Percentiles rank a stretch among this genome's conserved stretches.
Conservation (phyloP, 1,140 invertebrate genomes). For the Rhyzopertha dominica region DNA sequence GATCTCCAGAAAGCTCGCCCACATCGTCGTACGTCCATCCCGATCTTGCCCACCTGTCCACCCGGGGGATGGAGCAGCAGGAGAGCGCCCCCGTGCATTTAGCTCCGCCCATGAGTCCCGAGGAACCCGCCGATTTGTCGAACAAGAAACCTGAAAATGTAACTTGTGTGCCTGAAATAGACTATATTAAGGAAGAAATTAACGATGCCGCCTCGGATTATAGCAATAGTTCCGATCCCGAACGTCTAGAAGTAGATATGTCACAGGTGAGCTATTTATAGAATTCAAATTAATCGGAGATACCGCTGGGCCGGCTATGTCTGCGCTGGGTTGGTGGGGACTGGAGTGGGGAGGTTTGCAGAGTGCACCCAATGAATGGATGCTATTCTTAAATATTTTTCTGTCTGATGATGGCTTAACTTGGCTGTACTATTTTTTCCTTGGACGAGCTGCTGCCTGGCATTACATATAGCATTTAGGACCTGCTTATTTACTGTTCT, state of each 20-base stretch:
- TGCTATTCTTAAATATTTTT: no score
- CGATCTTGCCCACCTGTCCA: constrained; percentile 3
- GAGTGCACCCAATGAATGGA: no score
- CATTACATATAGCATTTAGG: no score
- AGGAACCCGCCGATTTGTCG: constrained; percentile 41
- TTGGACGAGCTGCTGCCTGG: no score
- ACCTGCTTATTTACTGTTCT: no score
- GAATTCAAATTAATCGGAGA: no score
- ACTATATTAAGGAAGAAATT: constrained; percentile 36
- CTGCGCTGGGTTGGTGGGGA: no score
- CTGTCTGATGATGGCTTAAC: no score
- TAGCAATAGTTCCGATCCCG: constrained; percentile 54
- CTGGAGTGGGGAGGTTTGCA: no score
- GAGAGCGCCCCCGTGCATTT: constrained; percentile 1
- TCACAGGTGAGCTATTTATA: constrained; percentile 32
- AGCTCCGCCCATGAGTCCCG: constrained; percentile 8
- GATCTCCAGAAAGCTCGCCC: neutral
- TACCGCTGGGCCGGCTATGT: no score
- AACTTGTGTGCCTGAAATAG: constrained; percentile 38
- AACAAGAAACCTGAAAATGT: constrained; percentile 37
- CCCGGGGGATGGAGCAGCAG: neutral
- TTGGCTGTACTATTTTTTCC: no score
- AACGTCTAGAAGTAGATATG: constrained; percentile 52
- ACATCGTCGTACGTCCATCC: neutral
- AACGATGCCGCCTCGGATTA: constrained; percentile 41